These are phyloP conservation scores for Drosophila neoperkinsi DNA, from an alignment of 2,888 invertebrate genomes.

Conservation along the genomic window DNA sequence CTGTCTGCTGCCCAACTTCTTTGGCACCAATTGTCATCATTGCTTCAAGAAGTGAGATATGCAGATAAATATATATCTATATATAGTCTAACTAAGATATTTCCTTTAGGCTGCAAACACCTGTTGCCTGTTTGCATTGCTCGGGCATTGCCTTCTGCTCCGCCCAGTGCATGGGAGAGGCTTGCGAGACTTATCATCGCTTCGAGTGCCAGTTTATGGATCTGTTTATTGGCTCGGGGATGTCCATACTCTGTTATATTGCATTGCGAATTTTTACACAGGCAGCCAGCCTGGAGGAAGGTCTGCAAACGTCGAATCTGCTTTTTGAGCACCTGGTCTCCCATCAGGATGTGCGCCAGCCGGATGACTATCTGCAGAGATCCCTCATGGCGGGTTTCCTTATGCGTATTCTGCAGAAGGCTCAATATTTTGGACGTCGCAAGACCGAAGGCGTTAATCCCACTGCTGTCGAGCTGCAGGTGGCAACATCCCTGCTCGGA, in stretches of 20 bases:
- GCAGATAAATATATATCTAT: not conserved
- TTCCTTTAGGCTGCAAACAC: slow-evolving; percentile 86
- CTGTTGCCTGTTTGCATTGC: slow-evolving; percentile 90
- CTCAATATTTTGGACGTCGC: slow-evolving; percentile 87
- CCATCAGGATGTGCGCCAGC: slow-evolving; percentile 87
- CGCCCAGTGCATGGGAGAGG: slow-evolving; percentile 88
- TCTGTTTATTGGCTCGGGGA: slow-evolving; percentile 92
- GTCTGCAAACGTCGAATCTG: slow-evolving; percentile 83
- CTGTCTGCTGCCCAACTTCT: slow-evolving; percentile 90
- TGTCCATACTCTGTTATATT: slow-evolving; percentile 92
- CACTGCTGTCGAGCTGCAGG: slow-evolving; percentile 87
- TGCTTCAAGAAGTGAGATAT: slow-evolving; percentile 89
- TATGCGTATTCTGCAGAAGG: slow-evolving; percentile 89
- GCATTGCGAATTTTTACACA: slow-evolving; percentile 92
- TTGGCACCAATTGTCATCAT: slow-evolving; percentile 92
- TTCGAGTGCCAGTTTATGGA: slow-evolving; percentile 92
- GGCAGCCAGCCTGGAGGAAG: slow-evolving; percentile 84
- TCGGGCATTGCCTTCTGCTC: slow-evolving; percentile 92
- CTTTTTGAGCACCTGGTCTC: slow-evolving; percentile 89
- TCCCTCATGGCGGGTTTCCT: slow-evolving; percentile 92
- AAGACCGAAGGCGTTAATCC: slow-evolving; percentile 85
- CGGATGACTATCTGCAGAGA: slow-evolving; percentile 90
- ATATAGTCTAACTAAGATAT: not conserved
- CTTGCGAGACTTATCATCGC: slow-evolving; percentile 89
- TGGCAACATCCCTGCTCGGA: slow-evolving; percentile 89